These are phyloP conservation scores for Nothobranchius furzeri DNA, from an alignment of 2,113 vertebrate species.

Conservation along the genomic window DNA sequence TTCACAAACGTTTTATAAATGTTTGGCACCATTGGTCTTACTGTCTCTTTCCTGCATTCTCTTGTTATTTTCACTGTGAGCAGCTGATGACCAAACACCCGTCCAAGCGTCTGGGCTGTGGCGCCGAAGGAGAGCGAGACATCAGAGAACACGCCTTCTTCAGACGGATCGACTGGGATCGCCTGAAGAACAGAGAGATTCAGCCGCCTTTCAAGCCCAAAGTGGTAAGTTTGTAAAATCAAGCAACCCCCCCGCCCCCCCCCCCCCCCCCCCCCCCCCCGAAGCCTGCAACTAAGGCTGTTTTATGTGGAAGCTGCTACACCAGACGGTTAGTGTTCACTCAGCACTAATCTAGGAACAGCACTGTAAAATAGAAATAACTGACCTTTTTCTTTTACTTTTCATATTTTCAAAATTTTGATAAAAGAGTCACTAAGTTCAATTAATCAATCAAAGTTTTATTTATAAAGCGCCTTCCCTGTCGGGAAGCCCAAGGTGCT, in stretches of 20 bases:
- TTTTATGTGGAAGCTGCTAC: neutral
- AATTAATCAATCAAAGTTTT: too few relatives aligned
- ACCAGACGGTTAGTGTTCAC: neutral
- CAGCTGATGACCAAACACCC: conserved; percentile 98
- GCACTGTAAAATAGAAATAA: neutral
- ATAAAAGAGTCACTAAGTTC: too few relatives aligned
- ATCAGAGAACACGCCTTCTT: conserved; percentile 94
- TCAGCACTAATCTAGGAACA: neutral
- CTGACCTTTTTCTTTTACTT: too few relatives aligned
- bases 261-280: too few relatives aligned
- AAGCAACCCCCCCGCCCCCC: too few relatives aligned
- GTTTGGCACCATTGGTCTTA: too few relatives aligned
- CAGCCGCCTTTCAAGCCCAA: conserved; percentile 98
- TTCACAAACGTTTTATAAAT: too few relatives aligned
- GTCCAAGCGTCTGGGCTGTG: conserved; percentile 92
- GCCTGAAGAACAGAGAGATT: conserved; percentile 89
- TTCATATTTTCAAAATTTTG: too few relatives aligned
- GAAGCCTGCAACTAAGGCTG: neutral
- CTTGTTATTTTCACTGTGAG: neutral
- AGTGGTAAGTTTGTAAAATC: conserved; percentile 85
- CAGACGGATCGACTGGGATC: conserved; percentile 97
- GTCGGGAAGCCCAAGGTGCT: too few relatives aligned
- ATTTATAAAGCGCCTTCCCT: too few relatives aligned
- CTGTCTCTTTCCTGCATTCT: too few relatives aligned
- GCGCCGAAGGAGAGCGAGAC: conserved; percentile 89